phyloP scores from a whole-genome alignment of 2,797 vertebrate species.

The Poliocrania exsul region DNA sequence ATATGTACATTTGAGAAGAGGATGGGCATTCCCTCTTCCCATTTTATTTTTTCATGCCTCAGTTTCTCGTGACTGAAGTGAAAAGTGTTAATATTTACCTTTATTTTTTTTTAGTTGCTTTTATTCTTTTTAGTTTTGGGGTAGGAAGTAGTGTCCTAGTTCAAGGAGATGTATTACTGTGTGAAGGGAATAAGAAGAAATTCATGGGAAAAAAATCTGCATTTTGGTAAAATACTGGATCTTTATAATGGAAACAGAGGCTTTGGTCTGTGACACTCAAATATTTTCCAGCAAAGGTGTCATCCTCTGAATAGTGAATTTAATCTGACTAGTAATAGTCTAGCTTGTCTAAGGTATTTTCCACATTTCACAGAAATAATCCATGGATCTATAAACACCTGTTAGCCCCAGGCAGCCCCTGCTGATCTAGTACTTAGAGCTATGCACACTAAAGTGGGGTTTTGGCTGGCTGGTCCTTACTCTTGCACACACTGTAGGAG shows the following conservation, averaged over 20 bases:
- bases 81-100: neutral
- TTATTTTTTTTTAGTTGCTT: neutral
- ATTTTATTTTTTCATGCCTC: neutral
- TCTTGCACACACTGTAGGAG: neutral
- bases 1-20: neutral
- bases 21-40: neutral
- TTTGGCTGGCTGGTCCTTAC: neutral
- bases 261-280: neutral
- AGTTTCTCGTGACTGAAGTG: neutral
- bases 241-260: neutral
- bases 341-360: neutral
- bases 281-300: neutral
- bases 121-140: neutral
- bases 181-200: neutral
- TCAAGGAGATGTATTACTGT: neutral
- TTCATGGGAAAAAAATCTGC: neutral
- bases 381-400: neutral
- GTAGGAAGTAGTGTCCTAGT: neutral
- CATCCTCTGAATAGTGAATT: neutral
- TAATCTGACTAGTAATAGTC: neutral
- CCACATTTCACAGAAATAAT: neutral
- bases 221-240: neutral
- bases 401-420: neutral
- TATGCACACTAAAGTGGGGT: neutral
- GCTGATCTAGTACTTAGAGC: neutral